phyloP scores from a whole-genome alignment of 2,113 vertebrate genomes.

The Zapus hudsonius region DNA sequence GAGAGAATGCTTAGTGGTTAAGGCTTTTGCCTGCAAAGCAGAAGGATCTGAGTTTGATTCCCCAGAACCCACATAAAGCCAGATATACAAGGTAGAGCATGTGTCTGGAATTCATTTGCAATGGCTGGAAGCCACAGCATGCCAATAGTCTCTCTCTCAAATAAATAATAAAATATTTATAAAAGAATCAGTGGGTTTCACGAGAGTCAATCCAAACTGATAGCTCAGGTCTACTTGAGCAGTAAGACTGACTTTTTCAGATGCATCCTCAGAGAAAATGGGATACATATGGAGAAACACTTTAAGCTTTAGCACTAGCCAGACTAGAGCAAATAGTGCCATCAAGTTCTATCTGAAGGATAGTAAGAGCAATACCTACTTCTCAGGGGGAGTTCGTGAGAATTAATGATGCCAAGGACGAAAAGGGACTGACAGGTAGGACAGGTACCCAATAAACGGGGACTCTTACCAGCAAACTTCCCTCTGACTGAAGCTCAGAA shows the following conservation, averaged over 20 bases:
- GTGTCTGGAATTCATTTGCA: too few relatives aligned
- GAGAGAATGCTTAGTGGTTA: too few relatives aligned
- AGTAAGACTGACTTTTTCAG: background rate
- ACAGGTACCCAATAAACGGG: accelerated
- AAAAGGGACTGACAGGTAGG: background rate
- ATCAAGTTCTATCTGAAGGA: background rate
- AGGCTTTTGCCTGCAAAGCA: too few relatives aligned
- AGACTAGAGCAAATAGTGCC: background rate
- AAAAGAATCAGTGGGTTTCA: background rate
- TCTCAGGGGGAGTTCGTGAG: background rate
- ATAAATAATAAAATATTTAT: background rate
- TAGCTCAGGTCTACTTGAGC: background rate
- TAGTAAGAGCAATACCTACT: background rate
- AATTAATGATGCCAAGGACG: background rate
- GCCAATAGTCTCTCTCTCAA: too few relatives aligned
- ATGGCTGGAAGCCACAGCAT: too few relatives aligned
- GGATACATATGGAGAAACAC: background rate
- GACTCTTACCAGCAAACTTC: background rate
- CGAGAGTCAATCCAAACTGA: background rate
- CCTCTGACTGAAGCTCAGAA: background rate
- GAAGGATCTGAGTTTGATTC: too few relatives aligned
- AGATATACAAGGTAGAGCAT: too few relatives aligned
- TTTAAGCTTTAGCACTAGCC: background rate
- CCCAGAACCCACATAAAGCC: too few relatives aligned
- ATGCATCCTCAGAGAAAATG: background rate